Percentiles rank a stretch among this genome's conserved stretches.
These are phyloP conservation scores for Dryobotodes eremita DNA, from an alignment of 2,888 invertebrate species.

Conservation along the genomic window DNA sequence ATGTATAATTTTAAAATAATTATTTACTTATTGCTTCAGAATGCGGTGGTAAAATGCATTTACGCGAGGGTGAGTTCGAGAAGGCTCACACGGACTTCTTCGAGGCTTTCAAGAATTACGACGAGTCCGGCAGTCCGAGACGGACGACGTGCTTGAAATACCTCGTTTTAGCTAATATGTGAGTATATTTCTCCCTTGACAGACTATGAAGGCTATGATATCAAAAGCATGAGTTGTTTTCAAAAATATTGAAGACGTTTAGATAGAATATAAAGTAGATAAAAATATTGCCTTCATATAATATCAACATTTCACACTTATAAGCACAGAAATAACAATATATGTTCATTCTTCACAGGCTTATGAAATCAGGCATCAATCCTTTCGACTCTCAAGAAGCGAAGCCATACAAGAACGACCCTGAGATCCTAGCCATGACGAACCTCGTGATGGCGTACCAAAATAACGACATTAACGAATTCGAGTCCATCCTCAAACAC, in stretches of 20 bases:
- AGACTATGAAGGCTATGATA: not conserved
- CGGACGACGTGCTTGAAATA: slow-evolving; percentile 99
- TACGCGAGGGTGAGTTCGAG: slow-evolving; percentile 99
- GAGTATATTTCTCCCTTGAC: slow-evolving; percentile 83
- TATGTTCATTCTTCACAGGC: slow-evolving; percentile 89
- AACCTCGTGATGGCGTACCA: slow-evolving; percentile 99
- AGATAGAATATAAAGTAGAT: not conserved
- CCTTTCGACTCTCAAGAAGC: slow-evolving; percentile 99
- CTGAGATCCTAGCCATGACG: slow-evolving; percentile 99
- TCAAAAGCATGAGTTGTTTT: not conserved
- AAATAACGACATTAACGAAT: slow-evolving; percentile 99
- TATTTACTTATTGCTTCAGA: slow-evolving; percentile 89
- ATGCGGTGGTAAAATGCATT: slow-evolving; percentile 99
- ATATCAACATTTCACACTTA: not conserved
- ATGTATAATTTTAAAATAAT: not conserved
- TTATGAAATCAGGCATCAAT: slow-evolving; percentile 99
- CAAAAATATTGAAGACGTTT: not conserved
- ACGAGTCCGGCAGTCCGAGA: slow-evolving; percentile 99
- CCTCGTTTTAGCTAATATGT: slow-evolving; percentile 99
- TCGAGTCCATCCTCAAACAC: slow-evolving; percentile 98
- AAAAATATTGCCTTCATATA: not conserved
- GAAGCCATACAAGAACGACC: slow-evolving; percentile 99
- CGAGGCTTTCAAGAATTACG: slow-evolving; percentile 99
- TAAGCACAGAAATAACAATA: not conserved
- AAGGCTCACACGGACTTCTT: slow-evolving; percentile 99